A percentile compares a stretch with the other conserved stretches of the same genome.
phyloP scores from a whole-genome alignment of 1,140 invertebrate species.

The Nylanderia fulva region DNA sequence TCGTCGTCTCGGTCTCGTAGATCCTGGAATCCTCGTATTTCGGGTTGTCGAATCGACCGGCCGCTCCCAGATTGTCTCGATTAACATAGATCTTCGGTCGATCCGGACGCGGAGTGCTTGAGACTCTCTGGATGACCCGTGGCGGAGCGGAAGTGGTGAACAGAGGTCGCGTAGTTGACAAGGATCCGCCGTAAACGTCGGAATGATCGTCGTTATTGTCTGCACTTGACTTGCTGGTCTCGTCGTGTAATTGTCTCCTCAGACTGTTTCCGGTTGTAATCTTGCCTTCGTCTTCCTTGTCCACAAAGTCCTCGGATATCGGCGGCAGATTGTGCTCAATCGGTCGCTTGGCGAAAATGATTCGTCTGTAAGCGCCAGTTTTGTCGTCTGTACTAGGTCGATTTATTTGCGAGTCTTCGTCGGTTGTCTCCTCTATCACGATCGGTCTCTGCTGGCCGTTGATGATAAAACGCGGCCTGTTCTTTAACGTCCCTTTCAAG shows the following conservation, averaged over 20 bases:
- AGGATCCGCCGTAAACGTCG: constrained; percentile 89
- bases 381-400: constrained; percentile 80
- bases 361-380: constrained; percentile 75
- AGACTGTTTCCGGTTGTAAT: constrained; percentile 85
- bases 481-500: constrained; percentile 75
- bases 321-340: constrained; percentile 80
- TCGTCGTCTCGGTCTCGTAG: constrained; percentile 75
- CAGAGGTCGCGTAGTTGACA: constrained; percentile 88
- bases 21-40: constrained; percentile 75
- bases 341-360: constrained; percentile 84
- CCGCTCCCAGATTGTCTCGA: constrained; percentile 85
- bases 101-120: constrained; percentile 71
- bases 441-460: constrained; percentile 82
- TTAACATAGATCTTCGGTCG: constrained; percentile 81
- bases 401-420: constrained; percentile 82
- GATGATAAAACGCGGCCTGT: constrained; percentile 80
- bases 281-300: constrained; percentile 80
- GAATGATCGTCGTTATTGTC: constrained; percentile 87
- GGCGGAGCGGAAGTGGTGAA: constrained; percentile 88
- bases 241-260: constrained; percentile 87
- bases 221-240: constrained; percentile 81
- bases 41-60: constrained; percentile 77
- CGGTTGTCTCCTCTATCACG: constrained; percentile 74
- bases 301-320: constrained; percentile 81
- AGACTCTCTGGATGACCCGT: constrained; percentile 79